Conservation (phyloP, 2,797 vertebrate species). For the Neomorphus geoffroyi region DNA sequence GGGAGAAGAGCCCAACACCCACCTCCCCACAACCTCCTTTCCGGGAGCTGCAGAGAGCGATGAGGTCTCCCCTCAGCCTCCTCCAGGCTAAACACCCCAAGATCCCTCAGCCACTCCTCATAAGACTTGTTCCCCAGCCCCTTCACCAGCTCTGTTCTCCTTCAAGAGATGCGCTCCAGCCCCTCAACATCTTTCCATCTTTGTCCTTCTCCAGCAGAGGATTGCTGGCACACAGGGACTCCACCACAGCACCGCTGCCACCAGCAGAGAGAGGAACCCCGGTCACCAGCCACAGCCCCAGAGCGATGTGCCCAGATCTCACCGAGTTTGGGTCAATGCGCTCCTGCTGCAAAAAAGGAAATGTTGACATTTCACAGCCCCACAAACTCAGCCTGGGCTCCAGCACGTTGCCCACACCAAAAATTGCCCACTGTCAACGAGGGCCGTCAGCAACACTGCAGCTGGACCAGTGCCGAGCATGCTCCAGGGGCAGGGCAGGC, state of each 20-base stretch:
- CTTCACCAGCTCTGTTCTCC: too few species aligned
- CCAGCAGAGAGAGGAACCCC: not conserved
- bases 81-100: too few species aligned
- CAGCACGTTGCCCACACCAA: not conserved
- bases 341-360: not conserved
- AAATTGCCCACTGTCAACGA: fast-evolving
- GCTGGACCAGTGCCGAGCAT: not conserved
- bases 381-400: not conserved
- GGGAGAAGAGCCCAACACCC: too few species aligned
- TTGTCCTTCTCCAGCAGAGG: not conserved
- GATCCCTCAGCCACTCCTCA: too few species aligned
- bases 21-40: too few species aligned
- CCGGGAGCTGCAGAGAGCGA: too few species aligned
- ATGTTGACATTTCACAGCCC: not conserved
- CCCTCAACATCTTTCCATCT: too few species aligned
- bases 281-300: not conserved
- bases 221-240: not conserved
- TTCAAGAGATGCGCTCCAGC: too few species aligned
- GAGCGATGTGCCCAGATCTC: fast-evolving
- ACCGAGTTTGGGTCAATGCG: not conserved
- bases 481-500: not conserved
- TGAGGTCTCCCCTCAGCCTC: too few species aligned
- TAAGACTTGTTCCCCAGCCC: too few species aligned
- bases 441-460: not conserved
- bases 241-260: not conserved